These are phyloP conservation scores for Rhinopomastus cyanomelas DNA, from an alignment of 2,113 vertebrate genomes.

Conservation along the genomic window DNA sequence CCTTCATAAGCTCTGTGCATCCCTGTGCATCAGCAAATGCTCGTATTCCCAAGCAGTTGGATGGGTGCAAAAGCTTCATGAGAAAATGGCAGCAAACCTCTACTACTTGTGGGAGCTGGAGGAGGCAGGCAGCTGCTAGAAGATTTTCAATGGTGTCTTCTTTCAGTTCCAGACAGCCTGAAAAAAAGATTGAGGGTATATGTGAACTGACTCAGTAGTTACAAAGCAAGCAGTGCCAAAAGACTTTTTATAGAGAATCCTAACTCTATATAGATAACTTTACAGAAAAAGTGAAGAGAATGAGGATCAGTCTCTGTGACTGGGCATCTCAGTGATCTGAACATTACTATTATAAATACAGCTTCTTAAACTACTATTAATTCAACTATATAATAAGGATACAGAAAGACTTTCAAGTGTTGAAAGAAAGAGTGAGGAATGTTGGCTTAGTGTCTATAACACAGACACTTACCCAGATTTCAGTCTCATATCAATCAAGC, in stretches of 20 bases:
- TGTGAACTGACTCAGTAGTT: background rate
- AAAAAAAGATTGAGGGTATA: background rate
- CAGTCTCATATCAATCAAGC: background rate
- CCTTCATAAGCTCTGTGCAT: slow-evolving; percentile 81
- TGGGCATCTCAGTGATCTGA: background rate
- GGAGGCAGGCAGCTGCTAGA: slow-evolving; percentile 80
- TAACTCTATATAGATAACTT: background rate
- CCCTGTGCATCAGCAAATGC: slow-evolving; percentile 83
- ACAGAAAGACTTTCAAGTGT: background rate
- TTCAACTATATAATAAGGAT: background rate
- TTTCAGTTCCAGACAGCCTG: slow-evolving; percentile 81
- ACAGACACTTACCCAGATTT: no score
- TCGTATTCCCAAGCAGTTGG: slow-evolving; percentile 82
- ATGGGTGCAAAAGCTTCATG: slow-evolving; percentile 82
- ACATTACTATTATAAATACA: background rate
- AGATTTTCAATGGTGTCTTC: slow-evolving; percentile 84
- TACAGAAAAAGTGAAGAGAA: background rate
- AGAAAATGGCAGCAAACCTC: slow-evolving; percentile 83
- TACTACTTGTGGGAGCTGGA: slow-evolving; percentile 83
- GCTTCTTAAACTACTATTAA: background rate
- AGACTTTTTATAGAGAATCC: background rate
- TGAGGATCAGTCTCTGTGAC: background rate
- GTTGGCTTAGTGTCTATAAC: background rate
- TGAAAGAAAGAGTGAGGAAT: background rate
- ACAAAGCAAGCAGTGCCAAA: background rate